Evolutionary conservation across 37 sponge, comb jelly and placozoan species (phyloP).

Genomic region (Chondrilla cf. caribensis): DNA sequence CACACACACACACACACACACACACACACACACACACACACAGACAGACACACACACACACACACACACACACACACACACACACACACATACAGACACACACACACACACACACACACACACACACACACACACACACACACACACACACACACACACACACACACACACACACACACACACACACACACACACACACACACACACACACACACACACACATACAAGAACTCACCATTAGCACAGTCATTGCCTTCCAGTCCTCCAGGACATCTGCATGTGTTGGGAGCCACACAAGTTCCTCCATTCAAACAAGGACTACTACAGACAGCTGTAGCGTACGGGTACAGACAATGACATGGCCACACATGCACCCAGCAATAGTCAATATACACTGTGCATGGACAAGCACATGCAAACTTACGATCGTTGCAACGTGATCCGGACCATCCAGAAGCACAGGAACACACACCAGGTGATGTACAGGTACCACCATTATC

Average conservation of each 20-base stretch:
- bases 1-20: constrained; percentile 9
- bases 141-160: not conserved
- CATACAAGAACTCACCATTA: not conserved
- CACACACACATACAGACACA: constrained; percentile 2
- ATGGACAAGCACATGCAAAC: too few species aligned
- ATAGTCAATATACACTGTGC: too few species aligned
- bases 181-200: not conserved
- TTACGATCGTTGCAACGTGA: too few species aligned
- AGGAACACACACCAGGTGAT: too few species aligned
- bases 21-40: constrained; percentile 4
- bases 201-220: not conserved
- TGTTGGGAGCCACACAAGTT: too few species aligned
- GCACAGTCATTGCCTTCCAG: too few species aligned
- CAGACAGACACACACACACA: constrained; percentile 5
- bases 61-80: constrained; percentile 1
- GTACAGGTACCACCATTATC: too few species aligned
- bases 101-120: constrained; percentile 1
- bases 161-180: constrained; percentile 20
- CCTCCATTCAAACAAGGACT: too few species aligned
- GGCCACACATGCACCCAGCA: not conserved
- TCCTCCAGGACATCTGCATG: too few species aligned
- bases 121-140: constrained; percentile 1
- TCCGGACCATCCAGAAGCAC: too few species aligned
- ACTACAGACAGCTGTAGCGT: too few species aligned
- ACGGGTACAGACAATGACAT: not conserved